Base-by-base conservation (phyloP, 64 coral and sea anemone genomes). In the Porites australiensis region DNA sequence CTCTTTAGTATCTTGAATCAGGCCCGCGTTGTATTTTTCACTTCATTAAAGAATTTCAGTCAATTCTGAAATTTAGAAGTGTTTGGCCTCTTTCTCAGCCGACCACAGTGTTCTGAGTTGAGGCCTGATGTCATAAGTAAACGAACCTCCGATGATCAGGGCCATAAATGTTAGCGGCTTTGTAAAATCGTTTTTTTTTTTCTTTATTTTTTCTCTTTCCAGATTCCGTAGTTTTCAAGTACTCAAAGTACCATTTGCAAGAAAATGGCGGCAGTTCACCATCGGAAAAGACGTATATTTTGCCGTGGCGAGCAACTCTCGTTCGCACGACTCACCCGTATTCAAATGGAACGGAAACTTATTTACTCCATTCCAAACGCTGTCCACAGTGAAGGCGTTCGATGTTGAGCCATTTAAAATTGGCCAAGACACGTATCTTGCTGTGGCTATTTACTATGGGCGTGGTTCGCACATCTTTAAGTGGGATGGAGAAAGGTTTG, bases 381-480 rank as follows among this genome's bases (percentile, higher is more conserved):
- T 98, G 16, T 5, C 75, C 11, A 92, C 93, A 15, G 85, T 82
- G 4, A 90, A 88, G 60, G 93, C 93, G 1, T 95, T 95, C 59
- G 96, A 98, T 22, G 68, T 98, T 6, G 94, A 95, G 58, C 90
- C 94, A 6, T 93, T 98, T 43, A 90, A 59, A 14, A 95, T 98
- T 20, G 90, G 90, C 16, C 55, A 75, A 61, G 91, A 87, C 9
- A 53, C 89, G 18, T 93, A 89, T 46, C 77, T 98, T 2, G 96
- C 79, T 9, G 93, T 93, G 23, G 96, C 96, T 2, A 95, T 86
- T 37, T 95, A 81, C 9, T 74, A 80, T 16, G 94, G 93, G 10
- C 87, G 70, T 47, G 86, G 84, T 6, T 95, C 94, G 1, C 89
- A 92, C 21, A 76, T 98, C 37, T 98, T 90, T 66, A 98, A 98